Base-by-base conservation (phyloP, 2,113 vertebrate genomes). In the Thalassoma bifasciatum region DNA sequence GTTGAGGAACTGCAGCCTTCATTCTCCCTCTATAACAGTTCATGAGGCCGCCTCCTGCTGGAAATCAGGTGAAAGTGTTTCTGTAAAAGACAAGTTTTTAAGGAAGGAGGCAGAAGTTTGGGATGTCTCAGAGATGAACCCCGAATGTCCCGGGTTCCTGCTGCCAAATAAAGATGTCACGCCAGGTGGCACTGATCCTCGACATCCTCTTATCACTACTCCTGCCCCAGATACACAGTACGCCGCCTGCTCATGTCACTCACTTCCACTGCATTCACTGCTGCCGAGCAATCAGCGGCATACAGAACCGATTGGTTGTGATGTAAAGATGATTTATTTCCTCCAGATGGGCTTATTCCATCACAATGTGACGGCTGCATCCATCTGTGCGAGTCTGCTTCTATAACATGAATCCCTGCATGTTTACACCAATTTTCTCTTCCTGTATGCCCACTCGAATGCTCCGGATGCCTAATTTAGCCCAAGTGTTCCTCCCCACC, bases 401-500 rank as follows among this genome's bases (percentile, higher is more conserved):
- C 40, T 62, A 3, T 38, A 42, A 23, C 30, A 14, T 17, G 50
- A 4, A 10, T 38, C 54, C 58, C 9, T 66, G 65, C 74, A 42
- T 66, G 68, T 84, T 79, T 58, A 56, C 36, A 73, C 38, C 69
- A 22, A 70, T 80, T 86, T 84, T 66, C 63, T 70, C 59, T 67
- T 66, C 46, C 59, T 70, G 37, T 57, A 2, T 49, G 53, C 78
- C 82, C 84, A 87, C 79, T 79, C 83, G 59, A 80, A 88, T 8
- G 38, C 81, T 71, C 47, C 40, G 40, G 22, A 57, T 60, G 73
- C 81, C 77, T 66, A 83, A 88, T 80, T 88, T 88, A 87, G 72
- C 58, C 22, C 24, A 14, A 87, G 84, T 56, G 78, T 77, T 82
- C 60, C 66, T 72, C 71, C 82, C 75, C 79, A 24, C 88, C 72